phyloP scores from a whole-genome alignment of 2,888 invertebrate genomes.

The Bursaphelenchus okinawaensis region DNA sequence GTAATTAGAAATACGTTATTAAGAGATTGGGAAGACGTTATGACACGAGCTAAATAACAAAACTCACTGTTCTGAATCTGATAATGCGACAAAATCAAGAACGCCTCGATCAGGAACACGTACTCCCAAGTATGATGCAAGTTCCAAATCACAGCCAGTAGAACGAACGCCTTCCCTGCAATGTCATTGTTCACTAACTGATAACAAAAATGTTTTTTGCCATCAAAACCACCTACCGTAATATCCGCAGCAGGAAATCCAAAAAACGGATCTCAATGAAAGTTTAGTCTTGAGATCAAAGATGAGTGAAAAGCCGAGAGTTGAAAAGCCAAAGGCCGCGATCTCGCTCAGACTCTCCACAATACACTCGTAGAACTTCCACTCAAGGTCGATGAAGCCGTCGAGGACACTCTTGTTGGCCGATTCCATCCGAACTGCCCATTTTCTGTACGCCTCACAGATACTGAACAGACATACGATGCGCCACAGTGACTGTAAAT shows the following conservation, averaged over 20 bases:
- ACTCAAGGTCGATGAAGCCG: conserved; percentile 57
- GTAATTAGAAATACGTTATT: no score
- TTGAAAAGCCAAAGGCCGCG: conserved; percentile 9
- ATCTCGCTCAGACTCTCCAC: conserved; percentile 24
- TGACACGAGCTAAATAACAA: no score
- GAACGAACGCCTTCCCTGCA: conserved; percentile 48
- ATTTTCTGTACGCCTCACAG: conserved; percentile 70
- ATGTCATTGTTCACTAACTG: background rate
- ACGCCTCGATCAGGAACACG: conserved; percentile 46
- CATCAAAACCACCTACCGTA: conserved; percentile 33
- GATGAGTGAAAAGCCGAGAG: background rate
- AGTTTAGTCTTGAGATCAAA: background rate
- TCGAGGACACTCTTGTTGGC: background rate
- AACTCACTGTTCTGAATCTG: conserved; percentile 41
- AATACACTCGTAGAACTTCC: conserved; percentile 53
- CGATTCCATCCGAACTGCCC: conserved; percentile 59
- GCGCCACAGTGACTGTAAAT: conserved; percentile 34
- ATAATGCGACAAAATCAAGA: conserved; percentile 55
- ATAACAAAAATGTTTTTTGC: background rate
- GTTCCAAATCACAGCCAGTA: conserved; percentile 48
- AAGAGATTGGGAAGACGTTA: no score
- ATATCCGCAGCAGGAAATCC: conserved; percentile 35
- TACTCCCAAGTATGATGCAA: conserved; percentile 40
- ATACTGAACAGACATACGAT: conserved; percentile 72
- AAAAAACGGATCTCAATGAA: background rate